These are phyloP conservation scores for Pachycephala philippinensis DNA, from an alignment of 2,113 vertebrate species.

Conservation along the genomic window DNA sequence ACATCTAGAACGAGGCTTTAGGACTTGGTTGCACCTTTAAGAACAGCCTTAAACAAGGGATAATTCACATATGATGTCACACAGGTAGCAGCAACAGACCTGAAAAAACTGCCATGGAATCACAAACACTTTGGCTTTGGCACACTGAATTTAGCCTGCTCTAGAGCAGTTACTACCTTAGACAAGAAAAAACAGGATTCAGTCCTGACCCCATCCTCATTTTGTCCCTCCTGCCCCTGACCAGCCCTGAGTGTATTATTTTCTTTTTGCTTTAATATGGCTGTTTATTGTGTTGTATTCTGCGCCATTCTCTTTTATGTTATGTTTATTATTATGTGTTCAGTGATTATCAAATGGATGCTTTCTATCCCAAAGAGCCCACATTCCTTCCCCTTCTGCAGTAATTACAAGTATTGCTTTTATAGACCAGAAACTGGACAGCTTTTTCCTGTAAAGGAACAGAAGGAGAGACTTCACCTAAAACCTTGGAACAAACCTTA, in stretches of 20 bases:
- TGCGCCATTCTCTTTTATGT: neutral
- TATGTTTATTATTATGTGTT: neutral
- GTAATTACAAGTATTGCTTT: neutral
- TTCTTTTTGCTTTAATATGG: neutral
- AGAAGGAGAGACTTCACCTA: neutral
- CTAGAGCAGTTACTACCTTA: neutral
- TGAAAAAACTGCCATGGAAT: neutral
- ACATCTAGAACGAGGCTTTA: neutral
- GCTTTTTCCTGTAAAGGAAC: neutral
- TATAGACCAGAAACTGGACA: neutral
- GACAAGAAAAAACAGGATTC: neutral
- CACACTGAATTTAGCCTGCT: neutral
- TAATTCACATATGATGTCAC: neutral
- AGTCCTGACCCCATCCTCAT: neutral
- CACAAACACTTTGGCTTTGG: neutral
- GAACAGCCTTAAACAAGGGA: neutral
- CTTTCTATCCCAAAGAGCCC: neutral
- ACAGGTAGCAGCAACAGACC: neutral
- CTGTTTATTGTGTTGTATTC: neutral
- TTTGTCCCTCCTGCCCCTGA: neutral
- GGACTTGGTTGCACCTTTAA: neutral
- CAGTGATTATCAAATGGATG: neutral
- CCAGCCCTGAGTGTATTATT: neutral
- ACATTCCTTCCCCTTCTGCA: neutral
- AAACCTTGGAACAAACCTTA: constrained; percentile 37